Conservation (phyloP, 1,140 invertebrate species). For the Bombus ignitus region DNA sequence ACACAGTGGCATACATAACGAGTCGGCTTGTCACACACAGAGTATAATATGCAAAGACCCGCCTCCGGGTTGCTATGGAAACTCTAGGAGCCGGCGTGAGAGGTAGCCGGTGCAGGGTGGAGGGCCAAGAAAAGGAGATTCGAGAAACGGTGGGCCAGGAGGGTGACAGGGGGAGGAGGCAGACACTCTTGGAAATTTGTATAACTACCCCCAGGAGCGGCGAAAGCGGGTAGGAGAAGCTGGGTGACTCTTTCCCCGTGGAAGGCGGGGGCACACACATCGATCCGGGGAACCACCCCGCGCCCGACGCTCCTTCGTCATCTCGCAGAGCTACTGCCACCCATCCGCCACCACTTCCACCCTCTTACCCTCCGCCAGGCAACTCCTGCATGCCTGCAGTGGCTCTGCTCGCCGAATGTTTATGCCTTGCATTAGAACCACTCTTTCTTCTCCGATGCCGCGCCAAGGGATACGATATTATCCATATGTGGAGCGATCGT, state of each 20-base stretch:
- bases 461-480: background rate
- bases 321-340: conserved; percentile 71
- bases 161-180: conserved; percentile 68
- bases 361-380: background rate
- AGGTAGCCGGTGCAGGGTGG: conserved; percentile 73
- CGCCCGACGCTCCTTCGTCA: conserved; percentile 75
- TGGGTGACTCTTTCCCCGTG: conserved; percentile 54
- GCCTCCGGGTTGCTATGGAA: conserved; percentile 77
- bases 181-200: conserved; percentile 82
- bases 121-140: conserved; percentile 64
- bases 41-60: conserved; percentile 81
- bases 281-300: conserved; percentile 75
- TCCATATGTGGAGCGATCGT: background rate
- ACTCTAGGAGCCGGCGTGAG: conserved; percentile 74
- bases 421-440: conserved; percentile 72
- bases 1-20: conserved; percentile 74
- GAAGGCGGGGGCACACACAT: conserved; percentile 76
- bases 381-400: conserved; percentile 67
- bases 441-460: conserved; percentile 34
- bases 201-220: conserved; percentile 80
- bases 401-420: conserved; percentile 64
- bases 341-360: conserved; percentile 62
- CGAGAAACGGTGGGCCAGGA: conserved; percentile 59
- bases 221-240: conserved; percentile 61
- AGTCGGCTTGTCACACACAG: conserved; percentile 79